phyloP scores from a whole-genome alignment of 1,140 invertebrate species.

The Drosophila teissieri region DNA sequence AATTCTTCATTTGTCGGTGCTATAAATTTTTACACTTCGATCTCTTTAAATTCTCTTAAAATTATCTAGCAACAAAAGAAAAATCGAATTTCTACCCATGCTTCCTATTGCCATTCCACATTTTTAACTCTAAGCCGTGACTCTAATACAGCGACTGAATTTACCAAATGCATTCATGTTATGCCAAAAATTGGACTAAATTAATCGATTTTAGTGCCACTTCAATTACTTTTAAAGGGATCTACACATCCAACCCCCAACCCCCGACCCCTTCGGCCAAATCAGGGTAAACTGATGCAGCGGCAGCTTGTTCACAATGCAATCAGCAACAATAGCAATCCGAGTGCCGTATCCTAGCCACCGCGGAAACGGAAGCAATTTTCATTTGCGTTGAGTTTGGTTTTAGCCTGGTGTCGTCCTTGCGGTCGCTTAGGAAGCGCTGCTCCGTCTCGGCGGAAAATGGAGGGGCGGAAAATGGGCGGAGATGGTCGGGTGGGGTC shows the following conservation, averaged over 20 bases:
- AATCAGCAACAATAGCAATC: slow-evolving; percentile 74
- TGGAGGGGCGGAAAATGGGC: not conserved
- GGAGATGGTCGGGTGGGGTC: not conserved
- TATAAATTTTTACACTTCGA: too few relatives aligned
- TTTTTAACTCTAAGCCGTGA: too few relatives aligned
- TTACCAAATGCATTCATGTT: too few relatives aligned
- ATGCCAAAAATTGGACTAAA: not conserved
- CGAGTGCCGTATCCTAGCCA: slow-evolving; percentile 38
- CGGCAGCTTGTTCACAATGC: slow-evolving; percentile 45
- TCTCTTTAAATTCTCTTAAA: too few relatives aligned
- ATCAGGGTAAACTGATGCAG: slow-evolving; percentile 36
- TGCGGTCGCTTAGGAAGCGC: slow-evolving; percentile 52
- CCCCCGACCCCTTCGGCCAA: slow-evolving; percentile 12
- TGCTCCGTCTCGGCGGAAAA: slow-evolving; percentile 15
- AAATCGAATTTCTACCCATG: too few relatives aligned
- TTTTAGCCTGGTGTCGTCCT: slow-evolving; percentile 59
- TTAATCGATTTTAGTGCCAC: not conserved
- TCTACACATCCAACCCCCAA: not conserved
- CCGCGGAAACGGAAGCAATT: slow-evolving; percentile 80
- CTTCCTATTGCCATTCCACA: not conserved
- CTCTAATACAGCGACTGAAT: too few relatives aligned
- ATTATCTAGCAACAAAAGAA: too few relatives aligned
- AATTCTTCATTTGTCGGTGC: too few relatives aligned
- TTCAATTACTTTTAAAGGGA: slow-evolving; percentile 31
- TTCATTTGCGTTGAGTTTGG: slow-evolving; percentile 79